A percentile compares a stretch with the other conserved stretches of the same genome.
Conservation (phyloP, 2,113 vertebrate species). For the Sterrhoptilus dennistouni region DNA sequence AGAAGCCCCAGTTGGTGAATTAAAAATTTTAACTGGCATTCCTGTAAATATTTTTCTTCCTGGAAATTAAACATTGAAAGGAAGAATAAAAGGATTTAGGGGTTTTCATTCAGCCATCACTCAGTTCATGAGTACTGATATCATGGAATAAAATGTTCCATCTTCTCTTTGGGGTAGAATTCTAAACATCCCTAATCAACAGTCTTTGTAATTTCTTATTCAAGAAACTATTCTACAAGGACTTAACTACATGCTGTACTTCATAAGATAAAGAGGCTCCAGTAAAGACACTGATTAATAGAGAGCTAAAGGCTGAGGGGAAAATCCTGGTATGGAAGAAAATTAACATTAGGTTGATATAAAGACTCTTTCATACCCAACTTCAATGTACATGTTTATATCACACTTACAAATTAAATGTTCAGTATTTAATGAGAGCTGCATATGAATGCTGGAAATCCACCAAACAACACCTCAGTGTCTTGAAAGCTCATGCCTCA, state of each 20-base stretch:
- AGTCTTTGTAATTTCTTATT: background rate
- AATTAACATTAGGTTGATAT: rapidly evolving
- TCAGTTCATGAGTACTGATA: background rate
- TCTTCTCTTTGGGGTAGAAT: background rate
- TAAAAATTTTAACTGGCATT: background rate
- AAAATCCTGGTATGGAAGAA: background rate
- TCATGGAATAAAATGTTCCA: background rate
- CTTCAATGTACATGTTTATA: background rate
- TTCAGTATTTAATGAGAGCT: background rate
- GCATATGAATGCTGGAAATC: background rate
- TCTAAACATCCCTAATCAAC: background rate
- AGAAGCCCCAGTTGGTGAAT: background rate
- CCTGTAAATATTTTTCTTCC: background rate
- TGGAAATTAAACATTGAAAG: background rate
- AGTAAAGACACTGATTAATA: background rate
- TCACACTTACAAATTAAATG: background rate
- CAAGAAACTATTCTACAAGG: background rate
- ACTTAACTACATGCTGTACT: background rate
- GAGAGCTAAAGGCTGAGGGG: background rate
- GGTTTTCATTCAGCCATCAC: background rate
- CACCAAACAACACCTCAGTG: background rate
- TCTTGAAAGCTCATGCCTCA: background rate
- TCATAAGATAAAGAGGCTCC: background rate
- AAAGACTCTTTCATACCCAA: background rate
- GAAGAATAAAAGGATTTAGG: background rate